These are phyloP conservation scores for Rallus crepitans DNA, from an alignment of 2,797 vertebrate genomes.

Conservation along the genomic window DNA sequence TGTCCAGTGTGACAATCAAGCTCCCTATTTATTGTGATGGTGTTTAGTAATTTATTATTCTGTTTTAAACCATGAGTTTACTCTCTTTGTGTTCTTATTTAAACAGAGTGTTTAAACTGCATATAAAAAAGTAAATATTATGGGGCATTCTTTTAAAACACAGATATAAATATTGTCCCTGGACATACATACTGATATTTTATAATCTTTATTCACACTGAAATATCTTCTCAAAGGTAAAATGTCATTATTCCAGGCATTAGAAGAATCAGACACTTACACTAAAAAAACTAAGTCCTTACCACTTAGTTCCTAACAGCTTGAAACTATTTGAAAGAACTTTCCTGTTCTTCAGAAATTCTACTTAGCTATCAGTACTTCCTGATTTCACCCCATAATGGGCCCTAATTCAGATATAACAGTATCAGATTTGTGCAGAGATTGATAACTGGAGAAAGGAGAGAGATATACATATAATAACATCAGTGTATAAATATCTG, in stretches of 20 bases:
- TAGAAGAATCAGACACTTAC: background rate
- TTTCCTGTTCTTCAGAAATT: background rate
- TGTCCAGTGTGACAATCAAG: background rate
- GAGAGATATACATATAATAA: background rate
- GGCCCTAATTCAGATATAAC: background rate
- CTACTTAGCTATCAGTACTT: background rate
- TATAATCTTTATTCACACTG: background rate
- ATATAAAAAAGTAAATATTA: background rate
- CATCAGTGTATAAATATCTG: background rate
- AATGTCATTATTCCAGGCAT: background rate
- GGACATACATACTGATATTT: background rate
- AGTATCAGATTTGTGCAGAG: background rate
- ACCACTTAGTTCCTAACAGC: background rate
- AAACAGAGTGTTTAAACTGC: background rate
- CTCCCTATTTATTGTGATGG: background rate
- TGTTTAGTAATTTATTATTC: background rate
- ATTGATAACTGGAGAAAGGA: background rate
- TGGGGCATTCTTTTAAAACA: background rate
- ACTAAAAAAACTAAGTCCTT: background rate
- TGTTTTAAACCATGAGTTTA: background rate
- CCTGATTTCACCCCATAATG: background rate
- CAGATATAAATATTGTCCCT: background rate
- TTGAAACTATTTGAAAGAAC: background rate
- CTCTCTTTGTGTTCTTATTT: background rate
- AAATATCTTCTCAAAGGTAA: background rate